Base-by-base conservation (phyloP, 2,797 vertebrate genomes). In the Eupleurogrammus muticus region DNA sequence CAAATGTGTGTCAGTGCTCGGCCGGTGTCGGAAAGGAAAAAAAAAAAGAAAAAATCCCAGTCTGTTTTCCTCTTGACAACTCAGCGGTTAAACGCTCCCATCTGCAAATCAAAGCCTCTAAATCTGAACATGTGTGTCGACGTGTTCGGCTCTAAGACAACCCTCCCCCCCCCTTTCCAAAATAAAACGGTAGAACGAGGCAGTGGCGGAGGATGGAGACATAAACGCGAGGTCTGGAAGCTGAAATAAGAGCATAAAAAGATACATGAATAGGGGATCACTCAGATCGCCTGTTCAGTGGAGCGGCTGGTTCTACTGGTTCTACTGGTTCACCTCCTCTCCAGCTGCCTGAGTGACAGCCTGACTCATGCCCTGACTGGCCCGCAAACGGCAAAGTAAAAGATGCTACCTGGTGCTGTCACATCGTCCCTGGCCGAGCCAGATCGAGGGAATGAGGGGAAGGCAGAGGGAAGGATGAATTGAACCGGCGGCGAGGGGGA, bases 401-500 rank as follows among this genome's bases (percentile, higher is more conserved):
- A 47, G 63, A 49, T 38, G 73, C 62, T 75, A 16, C 66, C 56
- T 74, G 19, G 21, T 71, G 34, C 77, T 21, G 63, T 67, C 77
- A 75, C 82, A 24, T 84, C 85, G 80, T 82, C 55, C 48, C 71
- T 1, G 60, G 14, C 28, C 1, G 34, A 63, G 61, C 3, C 32
- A 70, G 28, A 58, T 0, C 1, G 59, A 79, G 59, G n/a, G 64
- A 86, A 2, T 65, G 77, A 61, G 68, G 46, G 50, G 32, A 59
- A 19, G 50, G 35, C 54, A 20, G 53, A 70, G 23, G 34, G 60
- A 73, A 12, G 73, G 40, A 35, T 3, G 64, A 72, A 73, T 50
- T 19, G 70, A 40, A 49, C 9, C 49, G 10, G 24, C 5, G 8
- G 11, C 53, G 4, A 40, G 86, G 82, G 81, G 89, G 84, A 80